These are phyloP conservation scores for Valencia hispanica DNA, from an alignment of 2,797 vertebrate genomes.

Conservation along the genomic window DNA sequence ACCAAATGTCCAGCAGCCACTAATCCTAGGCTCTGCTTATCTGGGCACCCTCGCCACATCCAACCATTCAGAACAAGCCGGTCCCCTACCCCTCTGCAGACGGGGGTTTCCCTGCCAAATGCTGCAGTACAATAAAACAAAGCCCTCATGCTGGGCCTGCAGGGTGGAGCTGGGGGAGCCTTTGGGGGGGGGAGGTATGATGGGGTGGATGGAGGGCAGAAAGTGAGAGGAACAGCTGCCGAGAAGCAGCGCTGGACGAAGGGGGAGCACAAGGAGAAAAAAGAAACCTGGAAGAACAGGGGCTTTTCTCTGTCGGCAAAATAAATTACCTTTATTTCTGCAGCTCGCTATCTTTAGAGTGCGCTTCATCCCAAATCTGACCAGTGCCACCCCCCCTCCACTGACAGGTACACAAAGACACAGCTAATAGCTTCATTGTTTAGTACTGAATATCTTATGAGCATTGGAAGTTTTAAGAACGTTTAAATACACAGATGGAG, in stretches of 20 bases:
- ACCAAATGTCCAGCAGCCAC: conserved; percentile 42
- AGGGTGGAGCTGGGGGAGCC: conserved; percentile 17
- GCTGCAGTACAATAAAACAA: conserved; percentile 73
- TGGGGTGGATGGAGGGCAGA: conserved; percentile 41
- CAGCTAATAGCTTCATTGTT: conserved; percentile 33
- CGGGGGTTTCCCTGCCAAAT: conserved; percentile 64
- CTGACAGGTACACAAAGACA: conserved; percentile 52
- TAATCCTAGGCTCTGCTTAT: conserved; percentile 60
- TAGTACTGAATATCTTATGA: conserved; percentile 8
- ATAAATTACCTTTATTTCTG: conserved; percentile 78
- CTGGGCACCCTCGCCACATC: conserved; percentile 38
- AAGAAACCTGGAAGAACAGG: conserved; percentile 43
- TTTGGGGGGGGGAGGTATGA: conserved; percentile 39
- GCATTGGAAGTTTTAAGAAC: conserved; percentile 10
- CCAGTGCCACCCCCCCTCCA: conserved; percentile 7
- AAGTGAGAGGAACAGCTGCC: conserved; percentile 80
- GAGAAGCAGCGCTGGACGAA: conserved; percentile 60
- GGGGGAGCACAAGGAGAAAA: conserved; percentile 30
- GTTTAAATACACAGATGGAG: neutral
- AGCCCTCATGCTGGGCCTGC: conserved; percentile 57
- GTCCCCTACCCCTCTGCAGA: conserved; percentile 53
- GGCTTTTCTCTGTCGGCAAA: conserved; percentile 61
- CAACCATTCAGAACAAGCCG: conserved; percentile 37
- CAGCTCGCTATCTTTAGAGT: conserved; percentile 44
- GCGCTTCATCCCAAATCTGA: neutral